Percentiles rank a stretch among this genome's conserved stretches.
phyloP scores from a whole-genome alignment of 2,113 vertebrate species.

The Holacanthus passer region DNA sequence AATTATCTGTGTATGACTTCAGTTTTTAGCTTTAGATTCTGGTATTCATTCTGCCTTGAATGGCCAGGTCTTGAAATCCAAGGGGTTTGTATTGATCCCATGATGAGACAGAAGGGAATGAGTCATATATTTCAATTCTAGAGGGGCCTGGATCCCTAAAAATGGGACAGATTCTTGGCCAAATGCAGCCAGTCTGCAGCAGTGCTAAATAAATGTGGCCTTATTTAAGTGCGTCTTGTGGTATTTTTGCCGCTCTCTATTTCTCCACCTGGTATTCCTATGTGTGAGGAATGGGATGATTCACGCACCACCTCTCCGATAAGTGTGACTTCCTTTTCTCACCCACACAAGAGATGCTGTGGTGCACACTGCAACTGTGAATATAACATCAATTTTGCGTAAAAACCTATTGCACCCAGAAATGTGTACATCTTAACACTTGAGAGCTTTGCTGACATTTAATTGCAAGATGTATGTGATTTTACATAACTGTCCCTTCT shows the following conservation, averaged over 20 bases:
- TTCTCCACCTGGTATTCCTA: slow-evolving; percentile 73
- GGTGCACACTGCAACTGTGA: slow-evolving; percentile 57
- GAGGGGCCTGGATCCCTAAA: neutral
- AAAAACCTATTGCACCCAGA: slow-evolving; percentile 44
- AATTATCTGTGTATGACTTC: slow-evolving; percentile 10
- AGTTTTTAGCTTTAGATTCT: neutral
- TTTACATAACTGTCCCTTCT: neutral
- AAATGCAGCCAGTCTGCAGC: neutral
- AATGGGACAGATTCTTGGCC: slow-evolving; percentile 4
- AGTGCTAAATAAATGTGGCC: slow-evolving; percentile 45
- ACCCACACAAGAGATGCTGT: slow-evolving; percentile 69
- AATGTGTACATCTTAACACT: slow-evolving; percentile 17
- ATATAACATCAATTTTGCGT: slow-evolving; percentile 51
- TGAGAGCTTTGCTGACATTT: slow-evolving; percentile 12
- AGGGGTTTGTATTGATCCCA: neutral
- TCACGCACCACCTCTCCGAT: slow-evolving; percentile 72
- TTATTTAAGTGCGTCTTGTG: slow-evolving; percentile 21
- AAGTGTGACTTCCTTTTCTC: slow-evolving; percentile 80
- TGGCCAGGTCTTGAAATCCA: neutral
- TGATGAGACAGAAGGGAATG: neutral
- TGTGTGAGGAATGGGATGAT: slow-evolving; percentile 70
- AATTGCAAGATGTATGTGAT: neutral
- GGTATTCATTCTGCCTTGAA: slow-evolving; percentile 7
- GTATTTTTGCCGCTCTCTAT: slow-evolving; percentile 56
- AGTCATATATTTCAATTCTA: neutral